Base-by-base conservation (phyloP, 2,888 invertebrate genomes). In the Cryptocheilus praepositus region DNA sequence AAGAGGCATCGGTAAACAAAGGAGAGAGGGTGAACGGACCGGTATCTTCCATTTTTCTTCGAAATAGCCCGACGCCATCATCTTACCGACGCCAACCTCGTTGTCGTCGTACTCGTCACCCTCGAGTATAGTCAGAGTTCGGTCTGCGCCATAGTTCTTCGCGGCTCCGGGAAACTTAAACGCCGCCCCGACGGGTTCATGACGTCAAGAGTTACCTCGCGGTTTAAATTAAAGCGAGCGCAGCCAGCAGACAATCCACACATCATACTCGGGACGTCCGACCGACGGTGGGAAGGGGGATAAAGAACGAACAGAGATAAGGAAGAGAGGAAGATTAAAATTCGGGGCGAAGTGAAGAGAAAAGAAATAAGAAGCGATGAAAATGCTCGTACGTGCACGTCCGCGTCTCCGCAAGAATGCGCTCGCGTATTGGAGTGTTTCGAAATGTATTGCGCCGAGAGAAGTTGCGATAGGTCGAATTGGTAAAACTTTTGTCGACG, bases 141-240 rank as follows among this genome's bases (percentile, higher is more conserved):
- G 44, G 19, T 53, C 16, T 53, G 44, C 19, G 36, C 22, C 8
- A 28, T 53, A 18, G 36, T 60, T 68, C 52, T 64, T 61, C 46
- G 64, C 62, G 55, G 46, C 65, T 63, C 70, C 71, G 67, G 68
- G 70, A 76, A 81, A 77, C 80, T 79, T 76, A 67, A 70, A 70
- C 64, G 58, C 73, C 61, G 52, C 51, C 58, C 63, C 64, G 67
- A 65, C 66, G 44, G 43, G 52, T 76, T 67, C 64, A 60, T 74
- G 74, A 74, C 76, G 75, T 75, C 74, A 67, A 76, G 77, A 76
- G 79, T 77, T 72, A 66, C 69, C 22, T 62, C 76, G 73, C 68
- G 73, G 76, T 74, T 79, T 76, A 76, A 81, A 79, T 79, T 76
- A 77, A 78, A 71, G 70, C 65, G 72, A 49, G 25, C 71, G 70